phyloP scores from a whole-genome alignment of 2,888 invertebrate species.

The Cetonia aurata region DNA sequence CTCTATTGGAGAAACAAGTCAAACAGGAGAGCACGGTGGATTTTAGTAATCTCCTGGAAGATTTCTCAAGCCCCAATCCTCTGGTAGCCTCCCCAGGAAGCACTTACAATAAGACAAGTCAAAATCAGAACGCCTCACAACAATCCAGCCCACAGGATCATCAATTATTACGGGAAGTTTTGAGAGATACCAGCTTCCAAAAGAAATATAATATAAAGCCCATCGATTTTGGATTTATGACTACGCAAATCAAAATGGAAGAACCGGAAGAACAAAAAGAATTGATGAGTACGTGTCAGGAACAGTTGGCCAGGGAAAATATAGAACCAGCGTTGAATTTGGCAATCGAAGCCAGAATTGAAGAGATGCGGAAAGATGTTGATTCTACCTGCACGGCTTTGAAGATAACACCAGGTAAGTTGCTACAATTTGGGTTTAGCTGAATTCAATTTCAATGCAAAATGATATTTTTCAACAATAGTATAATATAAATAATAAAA shows the following conservation, averaged over 20 bases:
- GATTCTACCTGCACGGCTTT: conserved; percentile 86
- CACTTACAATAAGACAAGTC: conserved; percentile 15
- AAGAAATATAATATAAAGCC: conserved; percentile 86
- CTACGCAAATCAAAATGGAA: conserved; percentile 75
- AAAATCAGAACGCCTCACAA: conserved; percentile 25
- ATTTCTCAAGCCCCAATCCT: not conserved
- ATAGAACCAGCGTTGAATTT: conserved; percentile 87
- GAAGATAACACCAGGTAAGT: conserved; percentile 89
- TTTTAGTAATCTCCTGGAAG: conserved; percentile 72
- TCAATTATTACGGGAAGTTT: conserved; percentile 82
- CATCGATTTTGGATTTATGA: conserved; percentile 74
- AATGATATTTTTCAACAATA: too few species aligned
- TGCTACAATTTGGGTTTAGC: too few species aligned
- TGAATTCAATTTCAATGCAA: too few species aligned
- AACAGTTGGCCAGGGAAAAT: conserved; percentile 77
- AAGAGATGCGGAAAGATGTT: conserved; percentile 88
- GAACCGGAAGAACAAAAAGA: conserved; percentile 70
- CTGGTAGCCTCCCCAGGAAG: not conserved
- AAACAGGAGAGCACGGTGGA: conserved; percentile 73
- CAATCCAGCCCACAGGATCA: conserved; percentile 71
- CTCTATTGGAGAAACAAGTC: conserved; percentile 60
- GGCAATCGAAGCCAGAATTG: conserved; percentile 72
- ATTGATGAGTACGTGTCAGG: conserved; percentile 61
- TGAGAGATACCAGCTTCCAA: conserved; percentile 88
- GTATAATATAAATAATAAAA: too few species aligned